Base-by-base conservation (phyloP, 2,888 invertebrate species). In the Coelinius sp. region DNA sequence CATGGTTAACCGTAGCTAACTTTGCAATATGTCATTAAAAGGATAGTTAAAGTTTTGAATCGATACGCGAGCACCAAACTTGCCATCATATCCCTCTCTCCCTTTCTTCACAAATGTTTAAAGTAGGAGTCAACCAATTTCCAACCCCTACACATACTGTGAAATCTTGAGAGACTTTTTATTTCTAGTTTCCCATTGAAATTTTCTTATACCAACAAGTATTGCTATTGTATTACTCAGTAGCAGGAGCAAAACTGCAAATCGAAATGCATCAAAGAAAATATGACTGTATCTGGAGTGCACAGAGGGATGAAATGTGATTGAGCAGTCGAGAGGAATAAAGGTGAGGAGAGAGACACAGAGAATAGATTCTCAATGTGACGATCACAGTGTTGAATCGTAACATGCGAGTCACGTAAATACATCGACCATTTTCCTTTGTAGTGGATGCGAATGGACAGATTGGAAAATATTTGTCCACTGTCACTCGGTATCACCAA, bases 41-140 rank as follows among this genome's bases (percentile, higher is more conserved):
- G 80, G 82, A 83, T 82, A 81, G 83, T 84, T 82, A 79, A 84
- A 85, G 83, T 85, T 86, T 85, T 81, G 78, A 85, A 85, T 83
- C 83, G 83, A 84, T 82, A 80, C 75, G 73, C 76, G 79, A 73
- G 76, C 46, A 74, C 68, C 49, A 70, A 68, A 72, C 73, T 66
- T 73, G 70, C 59, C 64, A 72, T 49, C 71, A 71, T 70, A 14
- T 14, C 24, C 25, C 17, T 6, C 27, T 31, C 17, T 49, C 12
- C 20, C 31, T 31, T 62, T 20, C 4, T 44, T 27, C 14, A 22
- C 38, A 38, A 41, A 46, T 27, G 65, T 49, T 46, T 49, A 46
- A 46, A 49, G 25, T 64, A 64, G 17, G 8, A 76, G 74, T 77
- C 73, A 72, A 73, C 52, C 73, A 77, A 73, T 77, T 77, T 73